Percentiles rank a stretch among this genome's conserved stretches.
Evolutionary conservation across 2,888 invertebrate species (phyloP).

Genomic region (Torymus auratus): DNA sequence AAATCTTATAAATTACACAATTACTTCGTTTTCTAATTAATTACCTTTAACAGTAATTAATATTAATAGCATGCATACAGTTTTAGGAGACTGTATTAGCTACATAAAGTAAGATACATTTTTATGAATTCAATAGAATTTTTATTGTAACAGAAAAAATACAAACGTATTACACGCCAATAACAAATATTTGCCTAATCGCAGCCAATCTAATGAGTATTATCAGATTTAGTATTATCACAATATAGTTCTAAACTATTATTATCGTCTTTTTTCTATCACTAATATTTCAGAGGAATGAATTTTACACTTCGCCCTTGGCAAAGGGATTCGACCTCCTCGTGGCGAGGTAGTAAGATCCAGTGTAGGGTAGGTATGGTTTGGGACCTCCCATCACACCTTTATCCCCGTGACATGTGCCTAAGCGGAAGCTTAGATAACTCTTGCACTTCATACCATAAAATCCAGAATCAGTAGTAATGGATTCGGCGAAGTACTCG

Average conservation of each 20-base stretch:
- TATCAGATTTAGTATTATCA: background rate
- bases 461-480: conserved; percentile 59
- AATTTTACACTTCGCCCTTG: conserved; percentile 53
- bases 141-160: background rate
- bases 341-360: conserved; percentile 66
- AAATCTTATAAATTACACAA: no score
- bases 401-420: conserved; percentile 44
- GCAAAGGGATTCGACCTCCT: conserved; percentile 63
- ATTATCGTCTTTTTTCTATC: background rate
- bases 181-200: background rate
- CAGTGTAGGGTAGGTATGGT: conserved; percentile 55
- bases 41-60: no score
- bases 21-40: no score
- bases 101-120: background rate
- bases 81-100: no score
- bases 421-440: conserved; percentile 44
- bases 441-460: conserved; percentile 58
- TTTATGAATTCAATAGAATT: conserved; percentile 28
- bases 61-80: no score
- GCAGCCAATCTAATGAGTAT: background rate
- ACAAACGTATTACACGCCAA: background rate
- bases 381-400: conserved; percentile 59
- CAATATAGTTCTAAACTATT: background rate
- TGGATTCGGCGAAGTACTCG: conserved; percentile 71
- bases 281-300: background rate